A percentile compares a stretch with the other conserved stretches of the same genome.
Evolutionary conservation across 30 jellyfish, hydroid and myxozoan genomes (phyloP).

Genomic region (Cassiopea xamachana): DNA sequence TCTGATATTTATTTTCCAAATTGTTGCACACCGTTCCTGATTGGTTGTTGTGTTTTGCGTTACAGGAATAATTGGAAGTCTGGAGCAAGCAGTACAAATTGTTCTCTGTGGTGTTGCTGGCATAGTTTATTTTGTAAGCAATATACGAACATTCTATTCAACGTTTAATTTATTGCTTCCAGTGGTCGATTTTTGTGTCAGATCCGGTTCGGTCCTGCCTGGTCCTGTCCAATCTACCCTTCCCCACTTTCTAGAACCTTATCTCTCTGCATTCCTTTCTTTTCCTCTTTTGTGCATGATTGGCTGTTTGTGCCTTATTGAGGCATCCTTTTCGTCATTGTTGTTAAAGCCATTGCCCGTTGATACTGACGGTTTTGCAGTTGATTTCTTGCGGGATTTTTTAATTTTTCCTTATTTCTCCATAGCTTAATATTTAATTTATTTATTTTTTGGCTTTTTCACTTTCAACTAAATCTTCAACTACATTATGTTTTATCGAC

Average conservation of each 20-base stretch:
- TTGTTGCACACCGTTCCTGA: too few relatives aligned
- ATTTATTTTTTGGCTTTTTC: too few relatives aligned
- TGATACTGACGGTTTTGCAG: too few relatives aligned
- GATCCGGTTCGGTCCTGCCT: background rate
- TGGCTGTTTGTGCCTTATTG: background rate
- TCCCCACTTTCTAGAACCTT: background rate
- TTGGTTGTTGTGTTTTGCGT: background rate
- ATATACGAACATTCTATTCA: background rate
- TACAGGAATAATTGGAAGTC: conserved; percentile 39
- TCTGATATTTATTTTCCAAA: background rate
- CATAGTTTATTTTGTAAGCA: conserved; percentile 45
- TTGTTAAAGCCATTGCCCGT: too few relatives aligned
- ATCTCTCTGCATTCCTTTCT: background rate
- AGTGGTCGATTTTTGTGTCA: background rate
- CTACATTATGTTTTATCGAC: too few relatives aligned
- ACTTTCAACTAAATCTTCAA: too few relatives aligned
- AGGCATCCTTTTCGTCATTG: background rate
- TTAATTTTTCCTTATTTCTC: too few relatives aligned
- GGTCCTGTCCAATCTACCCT: background rate
- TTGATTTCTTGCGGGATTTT: too few relatives aligned
- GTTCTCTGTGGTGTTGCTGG: conserved; percentile 23
- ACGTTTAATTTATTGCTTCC: background rate
- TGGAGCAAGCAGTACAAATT: conserved; percentile 57
- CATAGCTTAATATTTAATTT: too few relatives aligned
- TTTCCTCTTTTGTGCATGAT: background rate